Evolutionary conservation across 2,888 invertebrate species (phyloP).

Genomic region (Machimus atricapillus): DNA sequence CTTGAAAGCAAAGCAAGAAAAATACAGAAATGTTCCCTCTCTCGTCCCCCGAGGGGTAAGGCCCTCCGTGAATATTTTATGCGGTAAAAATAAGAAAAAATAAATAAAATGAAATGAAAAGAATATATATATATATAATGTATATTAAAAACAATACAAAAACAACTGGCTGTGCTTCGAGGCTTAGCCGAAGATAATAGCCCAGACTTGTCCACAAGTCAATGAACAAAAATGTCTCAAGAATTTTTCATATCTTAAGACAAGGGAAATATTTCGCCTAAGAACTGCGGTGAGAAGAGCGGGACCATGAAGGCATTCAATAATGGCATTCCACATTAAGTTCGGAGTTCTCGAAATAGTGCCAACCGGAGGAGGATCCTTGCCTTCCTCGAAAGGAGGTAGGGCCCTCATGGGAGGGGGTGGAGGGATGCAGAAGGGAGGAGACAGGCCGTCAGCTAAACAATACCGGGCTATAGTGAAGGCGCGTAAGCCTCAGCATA

Average conservation of each 20-base stretch:
- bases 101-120: not conserved
- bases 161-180: not conserved
- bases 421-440: not conserved
- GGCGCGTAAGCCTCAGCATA: not conserved
- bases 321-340: slow-evolving; percentile 25
- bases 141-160: not conserved
- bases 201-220: slow-evolving; percentile 15
- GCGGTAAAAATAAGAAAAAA: not conserved
- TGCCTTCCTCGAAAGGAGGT: not conserved
- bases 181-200: not conserved
- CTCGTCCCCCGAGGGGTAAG: not conserved
- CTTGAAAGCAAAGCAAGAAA: not conserved
- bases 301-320: slow-evolving; percentile 5
- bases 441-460: not conserved
- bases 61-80: not conserved
- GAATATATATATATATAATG: not conserved
- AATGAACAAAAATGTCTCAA: slow-evolving; percentile 18
- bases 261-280: slow-evolving; percentile 22
- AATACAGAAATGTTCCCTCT: not conserved
- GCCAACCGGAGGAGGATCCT: not conserved
- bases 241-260: slow-evolving; percentile 27
- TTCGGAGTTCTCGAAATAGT: slow-evolving; percentile 21
- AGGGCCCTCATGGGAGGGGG: not conserved
- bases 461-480: not conserved
- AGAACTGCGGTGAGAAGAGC: not conserved